These are phyloP conservation scores for Drosophila siamana DNA, from an alignment of 2,888 invertebrate species.

Conservation along the genomic window DNA sequence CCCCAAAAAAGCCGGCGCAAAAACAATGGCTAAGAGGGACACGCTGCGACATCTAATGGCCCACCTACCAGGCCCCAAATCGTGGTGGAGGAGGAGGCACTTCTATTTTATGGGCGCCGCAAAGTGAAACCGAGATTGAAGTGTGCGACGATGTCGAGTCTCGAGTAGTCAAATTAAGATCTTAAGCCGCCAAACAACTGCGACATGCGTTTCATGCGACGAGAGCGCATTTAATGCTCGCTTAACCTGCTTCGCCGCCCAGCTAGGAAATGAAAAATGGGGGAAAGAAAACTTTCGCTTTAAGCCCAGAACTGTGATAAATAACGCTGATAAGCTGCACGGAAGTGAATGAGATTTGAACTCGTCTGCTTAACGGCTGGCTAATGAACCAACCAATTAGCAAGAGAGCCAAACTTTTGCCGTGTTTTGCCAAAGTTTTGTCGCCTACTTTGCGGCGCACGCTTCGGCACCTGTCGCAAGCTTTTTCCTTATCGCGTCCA, in stretches of 20 bases:
- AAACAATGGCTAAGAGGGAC: slow-evolving; percentile 25
- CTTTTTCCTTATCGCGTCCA: slow-evolving; percentile 32
- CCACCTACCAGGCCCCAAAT: slow-evolving; percentile 42
- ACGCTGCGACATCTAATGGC: slow-evolving; percentile 31
- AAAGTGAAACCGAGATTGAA: slow-evolving; percentile 24
- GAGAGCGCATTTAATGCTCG: slow-evolving; percentile 37
- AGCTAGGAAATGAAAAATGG: not conserved
- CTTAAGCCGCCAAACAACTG: slow-evolving; percentile 47
- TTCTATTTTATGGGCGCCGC: slow-evolving; percentile 52
- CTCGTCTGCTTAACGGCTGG: slow-evolving; percentile 16
- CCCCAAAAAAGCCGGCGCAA: slow-evolving; percentile 31
- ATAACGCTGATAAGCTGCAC: slow-evolving; percentile 2
- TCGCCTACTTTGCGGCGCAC: slow-evolving; percentile 41
- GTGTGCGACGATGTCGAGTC: not conserved
- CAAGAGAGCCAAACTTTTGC: slow-evolving; percentile 17
- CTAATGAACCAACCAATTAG: slow-evolving; percentile 49
- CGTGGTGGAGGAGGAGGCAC: slow-evolving; percentile 23
- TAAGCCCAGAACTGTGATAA: slow-evolving; percentile 13
- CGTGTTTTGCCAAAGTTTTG: slow-evolving; percentile 8
- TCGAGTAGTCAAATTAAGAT: slow-evolving; percentile 43
- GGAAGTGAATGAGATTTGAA: not conserved
- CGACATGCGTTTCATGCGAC: slow-evolving; percentile 26
- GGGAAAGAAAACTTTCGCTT: slow-evolving; percentile 22
- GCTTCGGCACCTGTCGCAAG: slow-evolving; percentile 8
- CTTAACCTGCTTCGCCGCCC: slow-evolving; percentile 40